These are phyloP conservation scores for Caerostris darwini DNA, from an alignment of 1,140 invertebrate genomes.

Conservation along the genomic window DNA sequence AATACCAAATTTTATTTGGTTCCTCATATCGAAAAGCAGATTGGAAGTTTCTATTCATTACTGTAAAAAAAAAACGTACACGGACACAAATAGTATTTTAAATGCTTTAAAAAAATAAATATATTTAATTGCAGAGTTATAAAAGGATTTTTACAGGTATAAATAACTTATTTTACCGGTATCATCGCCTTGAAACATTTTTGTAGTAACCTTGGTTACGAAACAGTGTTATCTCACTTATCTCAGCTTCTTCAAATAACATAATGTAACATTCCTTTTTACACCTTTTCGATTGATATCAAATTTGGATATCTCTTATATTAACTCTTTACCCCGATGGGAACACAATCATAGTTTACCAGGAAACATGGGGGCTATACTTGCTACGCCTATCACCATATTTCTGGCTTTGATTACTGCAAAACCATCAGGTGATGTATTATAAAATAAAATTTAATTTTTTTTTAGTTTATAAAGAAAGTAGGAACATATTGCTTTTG, in stretches of 20 bases:
- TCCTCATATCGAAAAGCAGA: too few species aligned
- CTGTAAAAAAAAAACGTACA: too few species aligned
- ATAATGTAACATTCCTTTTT: neutral
- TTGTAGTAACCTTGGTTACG: neutral
- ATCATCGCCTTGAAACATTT: too few species aligned
- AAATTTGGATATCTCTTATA: neutral
- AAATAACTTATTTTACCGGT: too few species aligned
- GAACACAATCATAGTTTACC: neutral
- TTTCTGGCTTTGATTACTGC: neutral
- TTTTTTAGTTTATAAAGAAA: too few species aligned
- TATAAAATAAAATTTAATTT: neutral
- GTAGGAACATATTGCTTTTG: too few species aligned
- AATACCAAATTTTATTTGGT: too few species aligned
- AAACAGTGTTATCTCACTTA: neutral
- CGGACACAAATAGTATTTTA: too few species aligned
- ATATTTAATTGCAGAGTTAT: too few species aligned
- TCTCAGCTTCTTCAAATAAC: neutral
- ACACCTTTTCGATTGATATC: neutral
- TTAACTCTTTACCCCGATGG: neutral
- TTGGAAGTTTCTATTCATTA: too few species aligned
- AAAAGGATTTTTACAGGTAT: too few species aligned
- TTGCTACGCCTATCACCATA: neutral
- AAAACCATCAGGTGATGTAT: slow-evolving; percentile 16
- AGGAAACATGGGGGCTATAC: neutral
- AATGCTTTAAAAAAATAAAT: too few species aligned